Conservation (phyloP, 2,113 vertebrate species). For the Talpa occidentalis region DNA sequence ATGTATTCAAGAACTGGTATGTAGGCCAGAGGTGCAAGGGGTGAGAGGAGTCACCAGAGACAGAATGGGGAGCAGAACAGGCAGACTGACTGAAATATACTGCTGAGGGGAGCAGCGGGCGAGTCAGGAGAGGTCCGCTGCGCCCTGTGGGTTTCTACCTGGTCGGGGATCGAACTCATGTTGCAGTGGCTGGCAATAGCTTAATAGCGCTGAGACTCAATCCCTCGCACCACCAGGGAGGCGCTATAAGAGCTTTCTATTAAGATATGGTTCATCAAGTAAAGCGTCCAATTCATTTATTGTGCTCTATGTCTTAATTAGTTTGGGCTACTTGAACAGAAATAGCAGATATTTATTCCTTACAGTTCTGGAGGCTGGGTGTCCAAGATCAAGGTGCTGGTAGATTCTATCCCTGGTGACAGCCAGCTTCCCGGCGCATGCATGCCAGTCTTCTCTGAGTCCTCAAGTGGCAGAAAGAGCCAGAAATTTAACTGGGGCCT, state of each 20-base stretch:
- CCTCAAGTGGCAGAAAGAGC: neutral
- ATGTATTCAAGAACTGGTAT: no score
- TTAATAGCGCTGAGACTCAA: no score
- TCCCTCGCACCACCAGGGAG: no score
- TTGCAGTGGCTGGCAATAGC: no score
- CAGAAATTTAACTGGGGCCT: neutral
- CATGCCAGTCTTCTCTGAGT: neutral
- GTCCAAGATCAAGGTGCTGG: neutral
- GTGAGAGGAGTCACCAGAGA: no score
- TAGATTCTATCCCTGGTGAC: neutral
- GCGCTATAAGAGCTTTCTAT: neutral
- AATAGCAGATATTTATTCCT: neutral
- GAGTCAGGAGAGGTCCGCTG: no score
- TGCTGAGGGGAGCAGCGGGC: no score
- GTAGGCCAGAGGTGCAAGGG: no score
- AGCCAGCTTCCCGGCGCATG: neutral
- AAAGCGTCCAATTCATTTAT: neutral
- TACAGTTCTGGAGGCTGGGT: neutral
- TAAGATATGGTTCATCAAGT: neutral
- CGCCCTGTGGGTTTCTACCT: no score
- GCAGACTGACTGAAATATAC: no score
- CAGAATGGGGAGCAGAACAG: no score
- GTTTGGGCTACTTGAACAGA: neutral
- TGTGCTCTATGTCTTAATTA: neutral
- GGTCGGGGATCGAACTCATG: no score